phyloP scores from a whole-genome alignment of 1,140 invertebrate genomes.

The Aporrectodea caliginosa region DNA sequence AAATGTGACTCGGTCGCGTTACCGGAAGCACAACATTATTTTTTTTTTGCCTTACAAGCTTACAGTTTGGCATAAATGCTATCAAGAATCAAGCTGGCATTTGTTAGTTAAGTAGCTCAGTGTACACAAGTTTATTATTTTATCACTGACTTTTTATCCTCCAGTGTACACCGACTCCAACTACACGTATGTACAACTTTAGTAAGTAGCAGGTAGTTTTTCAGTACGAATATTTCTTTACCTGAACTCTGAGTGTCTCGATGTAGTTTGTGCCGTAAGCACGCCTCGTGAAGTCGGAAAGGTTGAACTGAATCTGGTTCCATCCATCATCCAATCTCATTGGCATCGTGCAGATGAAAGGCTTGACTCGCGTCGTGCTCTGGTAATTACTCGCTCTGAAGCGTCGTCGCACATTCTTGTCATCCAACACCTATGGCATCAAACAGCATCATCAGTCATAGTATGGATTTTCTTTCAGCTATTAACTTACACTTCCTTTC shows the following conservation, averaged over 20 bases:
- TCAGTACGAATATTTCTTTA: conserved; percentile 36
- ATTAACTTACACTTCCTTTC: too few relatives aligned
- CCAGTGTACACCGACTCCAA: neutral
- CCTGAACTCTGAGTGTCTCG: conserved; percentile 86
- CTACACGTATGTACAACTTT: too few relatives aligned
- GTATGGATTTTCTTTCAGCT: too few relatives aligned
- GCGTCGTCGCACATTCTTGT: conserved; percentile 80
- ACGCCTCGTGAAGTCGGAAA: conserved; percentile 94
- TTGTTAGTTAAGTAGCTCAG: neutral
- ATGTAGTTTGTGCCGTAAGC: conserved; percentile 99
- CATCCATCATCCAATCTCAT: conserved; percentile 90
- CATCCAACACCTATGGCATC: conserved; percentile 68
- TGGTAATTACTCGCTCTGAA: conserved; percentile 94
- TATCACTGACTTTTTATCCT: neutral
- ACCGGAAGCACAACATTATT: too few relatives aligned
- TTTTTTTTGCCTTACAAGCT: neutral
- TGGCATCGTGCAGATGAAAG: conserved; percentile 91
- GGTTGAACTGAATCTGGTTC: conserved; percentile 98
- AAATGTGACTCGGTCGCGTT: too few relatives aligned
- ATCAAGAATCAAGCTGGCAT: neutral
- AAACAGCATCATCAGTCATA: too few relatives aligned
- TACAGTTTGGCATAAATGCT: neutral
- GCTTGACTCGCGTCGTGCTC: conserved; percentile 80
- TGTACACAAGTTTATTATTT: neutral
- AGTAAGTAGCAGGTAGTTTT: neutral